A percentile compares a stretch with the other conserved stretches of the same genome.
Evolutionary conservation across 2,888 invertebrate species (phyloP).

Genomic region (Hylaea fasciaria): DNA sequence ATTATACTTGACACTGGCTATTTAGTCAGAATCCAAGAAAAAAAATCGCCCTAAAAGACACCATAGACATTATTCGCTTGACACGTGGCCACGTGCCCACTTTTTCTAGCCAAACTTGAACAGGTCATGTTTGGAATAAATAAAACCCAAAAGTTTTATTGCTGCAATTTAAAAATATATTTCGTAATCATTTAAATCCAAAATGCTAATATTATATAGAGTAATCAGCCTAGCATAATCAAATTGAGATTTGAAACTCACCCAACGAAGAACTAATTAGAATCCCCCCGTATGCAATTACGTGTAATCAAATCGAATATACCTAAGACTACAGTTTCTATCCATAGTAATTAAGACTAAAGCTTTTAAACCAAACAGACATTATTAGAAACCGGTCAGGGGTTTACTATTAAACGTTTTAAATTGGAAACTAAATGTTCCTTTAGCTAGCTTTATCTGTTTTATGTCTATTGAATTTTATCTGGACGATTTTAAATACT

Average conservation of each 20-base stretch:
- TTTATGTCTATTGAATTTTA: conserved; percentile 58
- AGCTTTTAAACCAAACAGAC: conserved; percentile 65
- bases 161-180: too few species aligned
- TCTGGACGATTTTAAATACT: conserved; percentile 53
- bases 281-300: conserved; percentile 37
- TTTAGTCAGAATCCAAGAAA: background rate
- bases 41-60: too few species aligned
- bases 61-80: too few species aligned
- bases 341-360: conserved; percentile 65
- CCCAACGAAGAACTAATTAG: conserved; percentile 23
- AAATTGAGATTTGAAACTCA: conserved; percentile 7
- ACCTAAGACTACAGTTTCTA: conserved; percentile 53
- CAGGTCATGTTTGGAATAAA: too few species aligned
- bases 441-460: conserved; percentile 54
- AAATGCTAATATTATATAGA: conserved; percentile 7
- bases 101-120: too few species aligned
- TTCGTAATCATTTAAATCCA: too few species aligned
- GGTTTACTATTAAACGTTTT: conserved; percentile 57
- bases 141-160: too few species aligned
- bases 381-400: conserved; percentile 66
- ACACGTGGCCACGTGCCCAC: too few species aligned
- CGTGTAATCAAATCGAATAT: conserved; percentile 43
- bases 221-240: conserved; percentile 9
- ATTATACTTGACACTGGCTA: too few species aligned
- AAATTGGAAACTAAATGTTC: conserved; percentile 59